These are phyloP conservation scores for Oncorhynchus nerka DNA, from an alignment of 2,113 vertebrate species.

Conservation along the genomic window DNA sequence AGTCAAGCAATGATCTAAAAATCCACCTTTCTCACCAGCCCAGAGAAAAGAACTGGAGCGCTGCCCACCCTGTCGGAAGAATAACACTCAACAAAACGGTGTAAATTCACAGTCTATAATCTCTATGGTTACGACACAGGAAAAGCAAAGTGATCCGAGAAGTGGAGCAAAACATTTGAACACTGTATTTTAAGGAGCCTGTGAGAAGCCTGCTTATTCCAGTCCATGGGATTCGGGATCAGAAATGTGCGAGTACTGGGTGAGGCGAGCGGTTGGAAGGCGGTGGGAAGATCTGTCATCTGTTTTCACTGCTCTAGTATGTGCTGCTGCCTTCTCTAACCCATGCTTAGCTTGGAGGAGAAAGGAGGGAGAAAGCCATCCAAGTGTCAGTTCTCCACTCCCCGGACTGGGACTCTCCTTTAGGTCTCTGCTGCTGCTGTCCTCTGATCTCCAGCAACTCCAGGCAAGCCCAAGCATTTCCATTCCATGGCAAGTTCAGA, in stretches of 20 bases:
- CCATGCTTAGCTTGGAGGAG: neutral
- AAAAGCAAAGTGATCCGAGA: conserved; percentile 19
- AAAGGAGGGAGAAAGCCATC: conserved; percentile 5
- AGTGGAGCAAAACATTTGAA: conserved; percentile 1
- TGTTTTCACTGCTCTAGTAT: neutral
- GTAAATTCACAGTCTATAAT: neutral
- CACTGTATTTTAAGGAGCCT: neutral
- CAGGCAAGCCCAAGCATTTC: conserved; percentile 14
- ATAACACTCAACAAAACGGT: neutral
- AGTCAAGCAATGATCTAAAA: conserved; percentile 29
- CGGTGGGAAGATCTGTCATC: neutral
- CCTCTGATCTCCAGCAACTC: neutral
- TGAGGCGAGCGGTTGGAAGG: conserved; percentile 1
- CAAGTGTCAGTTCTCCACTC: conserved; percentile 5
- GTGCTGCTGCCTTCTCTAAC: neutral
- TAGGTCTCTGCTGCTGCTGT: conserved; percentile 5
- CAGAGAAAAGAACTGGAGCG: conserved; percentile 9
- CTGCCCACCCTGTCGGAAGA: conserved; percentile 31
- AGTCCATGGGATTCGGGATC: neutral
- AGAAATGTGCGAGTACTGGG: neutral
- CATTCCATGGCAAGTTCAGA: conserved; percentile 28
- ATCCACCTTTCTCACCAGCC: conserved; percentile 19
- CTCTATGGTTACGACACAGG: conserved; percentile 20
- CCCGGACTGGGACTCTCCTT: neutral
- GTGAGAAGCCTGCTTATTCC: neutral